Evolutionary conservation across 1,140 invertebrate genomes (phyloP).

Genomic region (Pomacea maculata): DNA sequence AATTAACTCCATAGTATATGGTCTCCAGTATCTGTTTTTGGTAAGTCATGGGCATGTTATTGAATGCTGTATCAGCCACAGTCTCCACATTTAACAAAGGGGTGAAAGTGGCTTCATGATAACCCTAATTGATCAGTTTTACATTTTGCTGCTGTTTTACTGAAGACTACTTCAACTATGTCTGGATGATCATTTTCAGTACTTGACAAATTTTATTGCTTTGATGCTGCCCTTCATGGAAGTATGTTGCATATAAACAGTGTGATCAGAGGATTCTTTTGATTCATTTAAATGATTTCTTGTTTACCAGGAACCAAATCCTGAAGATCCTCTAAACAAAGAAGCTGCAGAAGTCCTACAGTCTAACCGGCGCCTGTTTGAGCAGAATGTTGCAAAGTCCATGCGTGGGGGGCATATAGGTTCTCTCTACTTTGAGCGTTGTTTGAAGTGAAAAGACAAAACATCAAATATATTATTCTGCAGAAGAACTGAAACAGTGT

Average conservation of each 20-base stretch:
- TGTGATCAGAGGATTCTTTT: background rate
- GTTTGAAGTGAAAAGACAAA: slow-evolving; percentile 83
- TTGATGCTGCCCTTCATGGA: no score
- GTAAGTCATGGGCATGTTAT: slow-evolving; percentile 69
- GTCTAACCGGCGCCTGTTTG: slow-evolving; percentile 91
- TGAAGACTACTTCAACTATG: no score
- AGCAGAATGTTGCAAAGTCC: slow-evolving; percentile 94
- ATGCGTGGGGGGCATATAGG: slow-evolving; percentile 96
- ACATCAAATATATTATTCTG: no score
- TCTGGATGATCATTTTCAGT: no score
- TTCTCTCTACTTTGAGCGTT: slow-evolving; percentile 91
- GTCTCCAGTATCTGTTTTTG: slow-evolving; percentile 96
- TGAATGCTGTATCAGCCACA: no score
- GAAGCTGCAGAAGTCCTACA: slow-evolving; percentile 98
- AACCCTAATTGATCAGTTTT: no score
- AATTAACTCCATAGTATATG: slow-evolving; percentile 98
- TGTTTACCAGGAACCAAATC: slow-evolving; percentile 88
- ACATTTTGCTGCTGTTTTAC: no score
- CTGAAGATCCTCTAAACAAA: slow-evolving; percentile 98
- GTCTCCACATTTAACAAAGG: background rate
- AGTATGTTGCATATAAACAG: no score
- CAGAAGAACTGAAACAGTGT: no score
- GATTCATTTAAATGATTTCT: background rate
- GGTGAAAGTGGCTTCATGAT: background rate
- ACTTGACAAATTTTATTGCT: no score